Base-by-base conservation (phyloP, 1,140 invertebrate genomes). In the Doryteuthis pealeii region DNA sequence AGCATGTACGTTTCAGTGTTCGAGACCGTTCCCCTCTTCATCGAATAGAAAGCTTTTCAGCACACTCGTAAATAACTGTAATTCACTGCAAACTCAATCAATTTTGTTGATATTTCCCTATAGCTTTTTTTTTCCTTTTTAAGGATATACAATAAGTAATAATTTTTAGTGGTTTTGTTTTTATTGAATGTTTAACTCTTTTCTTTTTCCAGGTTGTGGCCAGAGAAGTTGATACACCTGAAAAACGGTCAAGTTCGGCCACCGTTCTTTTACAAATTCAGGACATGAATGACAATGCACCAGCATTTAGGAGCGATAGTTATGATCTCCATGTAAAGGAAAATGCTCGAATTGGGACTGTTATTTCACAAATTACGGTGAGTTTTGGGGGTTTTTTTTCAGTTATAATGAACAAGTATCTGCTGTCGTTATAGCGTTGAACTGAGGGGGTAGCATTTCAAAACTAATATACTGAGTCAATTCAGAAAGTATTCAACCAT, bases 251-350 rank as follows among this genome's bases (percentile, higher is more conserved):
- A 0, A 95, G 92, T 83, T 88, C 91, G n/a, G 95, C 95, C 0
- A 92, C 93, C 54, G 92, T 98, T 2, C 93, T 92, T 15, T 92
- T 98, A 66, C 91, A 93, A 77, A 92, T 99, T 81, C 90, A 93
- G 76, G 96, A 99, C 89, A 92, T 94, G 84, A 98, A 98, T 84
- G 96, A 98, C 85, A 97, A 98, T 87, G 94, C 94, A 84, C 96
- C 96, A 0, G 92, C 94, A 85, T 98, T 98, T 83, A 92, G 91
- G 0, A 91, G 93, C 81, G 88, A 90, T 26, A 84, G 92, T 35
- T 97, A 97, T 85, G 32, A 90, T 91, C 0, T 87, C 5, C 77
- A 74, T 8, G 81, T 91, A 10, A 81, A 83, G 15, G 96, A 98
- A 88, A 96, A 98, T 87, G 94, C 94, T 83, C 89, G 90, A 31